Base-by-base conservation (phyloP, 2,888 invertebrate genomes). In the Tiliacea citrago region DNA sequence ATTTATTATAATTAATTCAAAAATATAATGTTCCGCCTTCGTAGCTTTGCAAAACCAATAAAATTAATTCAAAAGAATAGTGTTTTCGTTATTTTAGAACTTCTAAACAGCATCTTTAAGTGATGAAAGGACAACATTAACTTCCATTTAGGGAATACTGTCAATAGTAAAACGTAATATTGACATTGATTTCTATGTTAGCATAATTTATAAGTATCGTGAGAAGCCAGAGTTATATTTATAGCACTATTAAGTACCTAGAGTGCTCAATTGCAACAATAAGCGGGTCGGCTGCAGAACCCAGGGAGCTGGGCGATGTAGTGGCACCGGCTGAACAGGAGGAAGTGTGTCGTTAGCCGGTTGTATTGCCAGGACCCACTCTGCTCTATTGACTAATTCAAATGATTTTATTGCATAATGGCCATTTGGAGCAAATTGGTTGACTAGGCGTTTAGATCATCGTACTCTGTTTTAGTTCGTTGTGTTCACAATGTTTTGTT, bases 381-480 rank as follows among this genome's bases (percentile, higher is more conserved):
- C 90, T 87, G 91, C 93, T 95, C 95, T 95, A 96, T 96, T 95
- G 95, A 95, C 95, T 94, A 94, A 95, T 95, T 91, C 93, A 94
- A 95, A 94, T 93, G 91, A 92, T 91, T 95, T 95, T 95, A 96
- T 96, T 95, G 91, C 94, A 94, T 95, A 95, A 95, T 95, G 90
- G 92, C 88, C 90, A 87, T 83, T 86, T 84, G 65, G 76, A 87
- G 87, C 86, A 84, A 88, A 89, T 89, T 89, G 89, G 85, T 87
- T 79, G 83, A 85, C 90, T 90, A 90, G 87, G 79, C 80, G 87
- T 88, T 84, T 85, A 87, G 88, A 88, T 83, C 86, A 83, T 80
- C 77, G 82, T 80, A 80, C 87, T 73, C 72, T 82, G 73, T 82
- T 80, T 73, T 63, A 79, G 58, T 61, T 4, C 42, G 47, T 68